Percentiles rank a stretch among this genome's conserved stretches.
These are phyloP conservation scores for Cathartes aura DNA, from an alignment of 2,113 vertebrate genomes.

Conservation along the genomic window DNA sequence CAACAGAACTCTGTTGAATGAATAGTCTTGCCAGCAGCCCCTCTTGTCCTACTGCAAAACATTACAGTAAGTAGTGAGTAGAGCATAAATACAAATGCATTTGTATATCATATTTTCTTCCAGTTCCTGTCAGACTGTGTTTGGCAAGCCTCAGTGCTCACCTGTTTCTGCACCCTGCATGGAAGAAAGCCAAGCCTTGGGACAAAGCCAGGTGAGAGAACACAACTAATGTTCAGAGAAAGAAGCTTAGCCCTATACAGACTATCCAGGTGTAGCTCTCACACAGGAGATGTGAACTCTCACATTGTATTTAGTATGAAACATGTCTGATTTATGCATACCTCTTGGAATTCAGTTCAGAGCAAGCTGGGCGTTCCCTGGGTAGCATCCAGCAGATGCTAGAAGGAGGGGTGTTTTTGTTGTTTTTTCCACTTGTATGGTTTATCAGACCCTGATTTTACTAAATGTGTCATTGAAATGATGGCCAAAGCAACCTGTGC, in stretches of 20 bases:
- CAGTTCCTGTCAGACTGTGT: background rate
- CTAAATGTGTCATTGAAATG: background rate
- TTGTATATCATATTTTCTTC: background rate
- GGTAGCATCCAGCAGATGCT: background rate
- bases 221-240: background rate
- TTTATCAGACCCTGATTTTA: background rate
- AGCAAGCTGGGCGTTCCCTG: background rate
- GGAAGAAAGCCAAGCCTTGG: constrained; percentile 17
- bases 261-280: background rate
- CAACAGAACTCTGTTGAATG: background rate
- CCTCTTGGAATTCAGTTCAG: background rate
- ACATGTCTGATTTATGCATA: background rate
- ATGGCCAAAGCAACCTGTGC: background rate
- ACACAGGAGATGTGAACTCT: background rate
- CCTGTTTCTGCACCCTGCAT: background rate
- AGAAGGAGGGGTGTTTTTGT: background rate
- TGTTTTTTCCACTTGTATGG: background rate
- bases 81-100: background rate
- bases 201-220: constrained; percentile 43
- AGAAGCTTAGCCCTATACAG: background rate
- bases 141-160: background rate
- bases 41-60: background rate
- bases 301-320: background rate
- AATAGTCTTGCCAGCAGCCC: background rate
- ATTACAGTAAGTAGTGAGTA: background rate